phyloP scores from a whole-genome alignment of 2,888 invertebrate genomes.

The Abscondita cerata region DNA sequence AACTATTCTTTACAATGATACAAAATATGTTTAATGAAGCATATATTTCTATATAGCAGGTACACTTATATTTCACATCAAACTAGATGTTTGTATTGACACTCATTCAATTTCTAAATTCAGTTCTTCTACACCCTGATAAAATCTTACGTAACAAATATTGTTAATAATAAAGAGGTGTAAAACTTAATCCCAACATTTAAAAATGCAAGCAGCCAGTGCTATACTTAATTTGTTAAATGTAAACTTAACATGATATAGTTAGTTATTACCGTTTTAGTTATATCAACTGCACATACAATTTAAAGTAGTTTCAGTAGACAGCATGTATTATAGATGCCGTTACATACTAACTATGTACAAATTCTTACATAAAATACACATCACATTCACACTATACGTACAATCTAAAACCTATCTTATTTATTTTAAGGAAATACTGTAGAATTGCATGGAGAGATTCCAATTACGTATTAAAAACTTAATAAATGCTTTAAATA shows the following conservation, averaged over 20 bases:
- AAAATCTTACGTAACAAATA: conserved; percentile 11
- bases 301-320: conserved; percentile 23
- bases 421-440: conserved; percentile 55
- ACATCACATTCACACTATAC: conserved; percentile 52
- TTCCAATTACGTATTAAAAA: conserved; percentile 39
- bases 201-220: conserved; percentile 32
- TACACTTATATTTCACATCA: conserved; percentile 55
- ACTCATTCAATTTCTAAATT: conserved; percentile 19
- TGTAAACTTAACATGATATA: conserved; percentile 19
- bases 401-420: conserved; percentile 42
- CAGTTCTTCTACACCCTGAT: conserved; percentile 27
- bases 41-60: conserved; percentile 58
- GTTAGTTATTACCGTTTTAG: conserved; percentile 27
- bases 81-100: conserved; percentile 20
- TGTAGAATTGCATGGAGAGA: conserved; percentile 50
- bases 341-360: conserved; percentile 35
- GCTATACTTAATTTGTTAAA: conserved; percentile 29
- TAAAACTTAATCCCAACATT: conserved; percentile 12
- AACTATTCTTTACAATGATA: too few relatives aligned
- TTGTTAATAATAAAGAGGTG: conserved; percentile 12
- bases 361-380: conserved; percentile 32
- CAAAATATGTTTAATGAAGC: conserved; percentile 52
- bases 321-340: conserved; percentile 30
- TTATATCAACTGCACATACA: conserved; percentile 28
- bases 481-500: conserved; percentile 41